Evolutionary conservation across 2,888 invertebrate genomes (phyloP).

Genomic region (Apoda limacodes): DNA sequence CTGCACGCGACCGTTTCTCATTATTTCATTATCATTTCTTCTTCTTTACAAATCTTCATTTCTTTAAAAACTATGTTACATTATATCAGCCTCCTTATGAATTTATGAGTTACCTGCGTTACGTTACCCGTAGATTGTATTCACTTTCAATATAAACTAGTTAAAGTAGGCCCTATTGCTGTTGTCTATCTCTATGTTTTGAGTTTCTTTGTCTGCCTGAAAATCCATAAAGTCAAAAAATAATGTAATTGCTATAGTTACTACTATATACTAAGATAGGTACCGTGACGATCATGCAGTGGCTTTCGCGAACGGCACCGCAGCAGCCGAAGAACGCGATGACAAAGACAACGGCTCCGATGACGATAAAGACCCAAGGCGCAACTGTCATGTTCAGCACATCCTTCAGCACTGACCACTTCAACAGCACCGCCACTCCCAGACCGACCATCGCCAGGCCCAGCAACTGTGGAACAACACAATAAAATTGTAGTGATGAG

Average conservation of each 20-base stretch:
- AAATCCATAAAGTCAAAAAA: too few species aligned
- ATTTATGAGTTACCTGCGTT: too few species aligned
- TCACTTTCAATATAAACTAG: too few species aligned
- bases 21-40: too few species aligned
- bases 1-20: too few species aligned
- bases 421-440: constrained; percentile 73
- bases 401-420: constrained; percentile 63
- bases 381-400: constrained; percentile 63
- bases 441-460: constrained; percentile 76
- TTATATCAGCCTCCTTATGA: too few species aligned
- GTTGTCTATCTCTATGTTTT: not conserved
- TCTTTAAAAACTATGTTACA: too few species aligned
- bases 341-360: constrained; percentile 79
- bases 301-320: constrained; percentile 88
- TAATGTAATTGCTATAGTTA: too few species aligned
- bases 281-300: constrained; percentile 89
- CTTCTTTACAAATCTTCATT: too few species aligned
- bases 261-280: too few species aligned
- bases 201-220: not conserved
- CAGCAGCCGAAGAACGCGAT: constrained; percentile 93
- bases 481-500: constrained; percentile 9
- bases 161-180: not conserved
- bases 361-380: constrained; percentile 74
- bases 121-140: too few species aligned
- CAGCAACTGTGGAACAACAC: constrained; percentile 70